Percentiles rank a stretch among this genome's conserved stretches.
These are phyloP conservation scores for Platerodrilus igneus DNA, from an alignment of 2,888 invertebrate genomes.

Conservation along the genomic window DNA sequence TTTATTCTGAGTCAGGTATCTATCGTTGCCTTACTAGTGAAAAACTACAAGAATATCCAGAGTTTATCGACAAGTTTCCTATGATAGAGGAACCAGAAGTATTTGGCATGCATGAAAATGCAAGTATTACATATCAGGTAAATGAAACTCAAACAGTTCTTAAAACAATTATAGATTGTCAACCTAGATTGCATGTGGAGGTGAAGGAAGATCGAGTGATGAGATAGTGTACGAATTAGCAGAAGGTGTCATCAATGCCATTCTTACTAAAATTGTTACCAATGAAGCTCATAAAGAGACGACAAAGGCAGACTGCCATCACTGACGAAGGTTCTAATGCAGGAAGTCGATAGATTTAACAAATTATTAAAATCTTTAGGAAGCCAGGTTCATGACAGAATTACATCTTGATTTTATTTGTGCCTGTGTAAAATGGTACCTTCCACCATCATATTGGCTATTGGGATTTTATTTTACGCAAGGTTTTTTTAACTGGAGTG, in stretches of 20 bases:
- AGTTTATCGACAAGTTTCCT: slow-evolving; percentile 71
- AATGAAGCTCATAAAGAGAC: slow-evolving; percentile 65
- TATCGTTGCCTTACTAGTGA: slow-evolving; percentile 71
- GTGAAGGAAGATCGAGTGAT: slow-evolving; percentile 64
- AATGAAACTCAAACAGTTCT: slow-evolving; percentile 72
- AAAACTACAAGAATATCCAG: slow-evolving; percentile 60
- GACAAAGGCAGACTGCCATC: slow-evolving; percentile 69
- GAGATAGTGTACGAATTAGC: slow-evolving; percentile 76
- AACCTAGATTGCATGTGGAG: slow-evolving; percentile 63
- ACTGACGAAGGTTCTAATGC: slow-evolving; percentile 77
- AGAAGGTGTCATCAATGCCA: slow-evolving; percentile 59
- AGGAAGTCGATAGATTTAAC: slow-evolving; percentile 85
- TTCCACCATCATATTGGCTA: slow-evolving; percentile 83
- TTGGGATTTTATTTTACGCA: slow-evolving; percentile 93
- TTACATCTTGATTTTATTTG: slow-evolving; percentile 75
- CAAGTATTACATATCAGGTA: slow-evolving; percentile 82
- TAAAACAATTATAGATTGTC: slow-evolving; percentile 71
- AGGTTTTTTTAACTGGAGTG: slow-evolving; percentile 88
- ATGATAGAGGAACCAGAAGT: slow-evolving; percentile 82
- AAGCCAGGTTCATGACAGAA: slow-evolving; percentile 77
- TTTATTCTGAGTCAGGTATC: slow-evolving; percentile 67
- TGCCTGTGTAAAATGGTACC: slow-evolving; percentile 67
- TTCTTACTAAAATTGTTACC: slow-evolving; percentile 58
- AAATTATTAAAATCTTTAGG: slow-evolving; percentile 75
- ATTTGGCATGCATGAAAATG: slow-evolving; percentile 92